A percentile compares a stretch with the other conserved stretches of the same genome.
phyloP scores from a whole-genome alignment of 2,888 invertebrate species.

The Dermolepida albohirtum region DNA sequence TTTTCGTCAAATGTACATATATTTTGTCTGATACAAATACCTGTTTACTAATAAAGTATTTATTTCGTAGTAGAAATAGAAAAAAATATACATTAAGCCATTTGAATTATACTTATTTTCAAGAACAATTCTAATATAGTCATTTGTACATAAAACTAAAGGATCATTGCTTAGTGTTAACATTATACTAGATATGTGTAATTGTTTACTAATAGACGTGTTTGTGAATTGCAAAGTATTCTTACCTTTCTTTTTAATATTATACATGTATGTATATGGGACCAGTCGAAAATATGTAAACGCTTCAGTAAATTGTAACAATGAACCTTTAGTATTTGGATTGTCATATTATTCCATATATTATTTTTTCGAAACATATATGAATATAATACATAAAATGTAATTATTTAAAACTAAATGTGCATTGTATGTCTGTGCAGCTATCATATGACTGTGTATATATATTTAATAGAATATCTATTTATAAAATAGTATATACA shows the following conservation, averaged over 20 bases:
- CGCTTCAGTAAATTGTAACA: constrained; percentile 8
- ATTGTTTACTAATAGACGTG: too few species aligned
- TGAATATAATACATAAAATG: neutral
- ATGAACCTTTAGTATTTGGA: constrained; percentile 8
- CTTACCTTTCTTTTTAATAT: constrained; percentile 2
- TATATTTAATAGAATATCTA: too few species aligned
- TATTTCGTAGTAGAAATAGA: neutral
- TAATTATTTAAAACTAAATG: too few species aligned
- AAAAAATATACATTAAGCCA: neutral
- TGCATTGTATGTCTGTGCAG: too few species aligned
- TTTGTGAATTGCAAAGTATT: neutral
- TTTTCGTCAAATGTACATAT: neutral
- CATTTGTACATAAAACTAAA: neutral
- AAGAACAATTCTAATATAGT: neutral
- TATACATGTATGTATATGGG: constrained; percentile 24
- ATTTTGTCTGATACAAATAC: neutral
- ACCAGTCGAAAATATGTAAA: constrained; percentile 14
- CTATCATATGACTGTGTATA: too few species aligned
- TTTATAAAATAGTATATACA: too few species aligned
- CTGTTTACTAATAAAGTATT: neutral
- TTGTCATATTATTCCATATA: neutral
- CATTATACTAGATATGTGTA: too few species aligned
- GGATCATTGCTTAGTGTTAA: too few species aligned
- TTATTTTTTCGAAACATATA: neutral
- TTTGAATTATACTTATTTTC: neutral